These are phyloP conservation scores for Psittacula cyanocephala DNA, from an alignment of 2,113 vertebrate species.

Conservation along the genomic window DNA sequence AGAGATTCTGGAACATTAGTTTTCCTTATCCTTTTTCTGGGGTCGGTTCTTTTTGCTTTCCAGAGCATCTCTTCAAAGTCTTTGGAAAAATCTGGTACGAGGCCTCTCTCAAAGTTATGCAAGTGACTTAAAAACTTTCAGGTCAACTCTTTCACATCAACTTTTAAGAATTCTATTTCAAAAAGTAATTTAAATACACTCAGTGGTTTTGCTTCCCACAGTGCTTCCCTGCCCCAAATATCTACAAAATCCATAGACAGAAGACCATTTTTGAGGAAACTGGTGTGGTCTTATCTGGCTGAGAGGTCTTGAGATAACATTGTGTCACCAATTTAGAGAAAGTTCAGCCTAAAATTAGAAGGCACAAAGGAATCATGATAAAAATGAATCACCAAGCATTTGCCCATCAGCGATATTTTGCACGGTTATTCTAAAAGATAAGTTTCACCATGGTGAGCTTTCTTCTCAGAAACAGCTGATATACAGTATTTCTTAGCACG, in stretches of 20 bases:
- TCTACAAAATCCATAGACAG: neutral
- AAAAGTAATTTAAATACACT: neutral
- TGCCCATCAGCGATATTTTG: neutral
- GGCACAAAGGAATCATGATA: neutral
- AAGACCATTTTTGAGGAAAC: neutral
- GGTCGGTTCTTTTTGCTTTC: neutral
- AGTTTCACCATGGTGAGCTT: neutral
- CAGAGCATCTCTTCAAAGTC: neutral
- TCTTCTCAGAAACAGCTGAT: neutral
- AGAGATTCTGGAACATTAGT: neutral
- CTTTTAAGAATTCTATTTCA: neutral
- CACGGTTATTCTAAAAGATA: neutral
- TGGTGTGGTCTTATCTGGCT: neutral
- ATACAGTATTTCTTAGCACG: neutral
- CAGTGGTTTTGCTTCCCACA: neutral
- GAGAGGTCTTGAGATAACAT: constrained; percentile 49
- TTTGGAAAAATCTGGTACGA: neutral
- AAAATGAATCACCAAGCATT: neutral
- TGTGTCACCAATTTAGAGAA: constrained; percentile 13
- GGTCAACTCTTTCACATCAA: neutral
- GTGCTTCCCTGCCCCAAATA: neutral
- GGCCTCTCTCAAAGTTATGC: neutral
- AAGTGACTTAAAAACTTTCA: neutral
- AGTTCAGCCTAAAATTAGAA: constrained; percentile 51
- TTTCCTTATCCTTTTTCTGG: neutral